Evolutionary conservation across 2,888 invertebrate genomes (phyloP).

Genomic region (Cecidostiba fungosa): DNA sequence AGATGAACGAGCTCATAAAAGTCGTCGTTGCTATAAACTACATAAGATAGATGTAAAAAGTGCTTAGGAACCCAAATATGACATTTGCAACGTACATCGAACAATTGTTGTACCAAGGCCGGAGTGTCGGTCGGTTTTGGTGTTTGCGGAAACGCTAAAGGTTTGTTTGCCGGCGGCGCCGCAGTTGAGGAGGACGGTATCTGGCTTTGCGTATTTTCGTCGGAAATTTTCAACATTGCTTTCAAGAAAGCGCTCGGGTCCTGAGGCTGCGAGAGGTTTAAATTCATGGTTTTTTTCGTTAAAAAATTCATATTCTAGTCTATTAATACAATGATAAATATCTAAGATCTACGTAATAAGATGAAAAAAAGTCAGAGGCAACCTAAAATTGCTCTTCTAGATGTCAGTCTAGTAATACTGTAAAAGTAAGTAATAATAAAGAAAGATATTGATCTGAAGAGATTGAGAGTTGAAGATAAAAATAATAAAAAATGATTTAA

Average conservation of each 20-base stretch:
- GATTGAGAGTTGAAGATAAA: too few relatives aligned
- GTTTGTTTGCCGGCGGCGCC: slow-evolving; percentile 65
- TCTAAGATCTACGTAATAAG: background rate
- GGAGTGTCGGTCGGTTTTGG: slow-evolving; percentile 73
- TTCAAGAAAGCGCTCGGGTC: slow-evolving; percentile 78
- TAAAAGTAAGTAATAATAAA: too few relatives aligned
- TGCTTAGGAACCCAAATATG: slow-evolving; percentile 19
- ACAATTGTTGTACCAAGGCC: slow-evolving; percentile 77
- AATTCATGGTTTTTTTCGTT: slow-evolving; percentile 45
- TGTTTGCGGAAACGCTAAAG: slow-evolving; percentile 67
- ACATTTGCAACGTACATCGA: slow-evolving; percentile 73
- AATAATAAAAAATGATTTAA: background rate
- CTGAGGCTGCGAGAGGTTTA: slow-evolving; percentile 69
- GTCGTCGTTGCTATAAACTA: background rate
- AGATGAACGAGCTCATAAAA: background rate
- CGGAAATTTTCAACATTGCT: slow-evolving; percentile 77
- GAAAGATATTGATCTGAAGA: too few relatives aligned
- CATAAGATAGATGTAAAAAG: background rate
- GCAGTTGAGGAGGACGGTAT: slow-evolving; percentile 55
- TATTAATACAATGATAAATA: slow-evolving; percentile 7
- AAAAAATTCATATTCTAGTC: slow-evolving; percentile 1
- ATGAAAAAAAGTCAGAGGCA: background rate
- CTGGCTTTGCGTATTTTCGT: slow-evolving; percentile 70
- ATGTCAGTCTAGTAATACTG: too few relatives aligned
- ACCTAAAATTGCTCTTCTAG: background rate